Percentiles rank a stretch among this genome's conserved stretches.
These are phyloP conservation scores for Phortica okadai DNA, from an alignment of 2,888 invertebrate species.

Conservation along the genomic window DNA sequence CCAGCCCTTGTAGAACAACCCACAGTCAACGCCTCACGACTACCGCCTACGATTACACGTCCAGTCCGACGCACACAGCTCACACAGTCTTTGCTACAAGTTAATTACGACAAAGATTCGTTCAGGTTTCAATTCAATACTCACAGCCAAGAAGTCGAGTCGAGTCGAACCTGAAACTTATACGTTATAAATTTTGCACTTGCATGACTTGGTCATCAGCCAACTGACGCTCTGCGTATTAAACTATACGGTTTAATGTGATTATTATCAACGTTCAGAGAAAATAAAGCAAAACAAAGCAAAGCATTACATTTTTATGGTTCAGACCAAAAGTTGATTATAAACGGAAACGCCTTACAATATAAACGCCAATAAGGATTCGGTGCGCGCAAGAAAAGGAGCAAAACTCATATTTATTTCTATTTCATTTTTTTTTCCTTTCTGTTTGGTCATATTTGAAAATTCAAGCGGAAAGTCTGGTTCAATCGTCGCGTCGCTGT, in stretches of 20 bases:
- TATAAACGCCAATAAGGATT: neutral
- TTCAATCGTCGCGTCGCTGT: neutral
- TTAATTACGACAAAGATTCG: constrained; percentile 18
- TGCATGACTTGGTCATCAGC: neutral
- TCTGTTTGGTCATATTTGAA: neutral
- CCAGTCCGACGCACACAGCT: neutral
- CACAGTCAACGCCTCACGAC: constrained; percentile 34
- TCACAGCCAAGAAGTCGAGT: too few relatives aligned
- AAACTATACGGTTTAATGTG: constrained; percentile 28
- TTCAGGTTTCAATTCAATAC: neutral
- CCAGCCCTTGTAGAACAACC: constrained; percentile 21
- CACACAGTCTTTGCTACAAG: neutral
- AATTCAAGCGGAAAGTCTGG: constrained; percentile 3
- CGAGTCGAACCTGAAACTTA: neutral
- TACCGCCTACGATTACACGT: constrained; percentile 8
- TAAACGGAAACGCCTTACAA: constrained; percentile 24
- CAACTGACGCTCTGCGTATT: neutral
- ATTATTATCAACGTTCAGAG: constrained; percentile 18
- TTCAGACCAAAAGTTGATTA: neutral
- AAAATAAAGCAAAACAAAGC: constrained; percentile 24
- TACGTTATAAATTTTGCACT: constrained; percentile 24
- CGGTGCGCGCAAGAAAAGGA: neutral
- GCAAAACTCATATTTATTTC: constrained; percentile 14
- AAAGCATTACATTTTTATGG: constrained; percentile 27
- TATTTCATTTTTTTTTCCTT: constrained; percentile 1